phyloP scores from a whole-genome alignment of 2,888 invertebrate species.

The Nasonia oneida region DNA sequence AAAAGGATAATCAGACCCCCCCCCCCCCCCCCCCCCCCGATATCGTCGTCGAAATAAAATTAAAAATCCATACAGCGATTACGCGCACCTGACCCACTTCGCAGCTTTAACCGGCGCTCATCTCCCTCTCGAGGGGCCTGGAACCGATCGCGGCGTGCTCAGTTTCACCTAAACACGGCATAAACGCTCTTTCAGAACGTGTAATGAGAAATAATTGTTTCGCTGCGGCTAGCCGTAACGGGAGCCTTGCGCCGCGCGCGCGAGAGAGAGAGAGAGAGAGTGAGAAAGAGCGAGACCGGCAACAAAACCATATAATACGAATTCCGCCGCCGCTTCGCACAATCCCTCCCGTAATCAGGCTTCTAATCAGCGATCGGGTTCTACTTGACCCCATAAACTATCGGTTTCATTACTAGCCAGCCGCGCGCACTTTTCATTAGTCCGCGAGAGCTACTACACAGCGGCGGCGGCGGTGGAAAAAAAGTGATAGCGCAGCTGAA shows the following conservation, averaged over 20 bases:
- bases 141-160: too few species aligned
- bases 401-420: slow-evolving; percentile 49
- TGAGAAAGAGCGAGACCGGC: neutral
- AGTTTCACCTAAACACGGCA: slow-evolving; percentile 11
- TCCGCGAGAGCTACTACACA: slow-evolving; percentile 12
- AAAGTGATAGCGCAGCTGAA: neutral
- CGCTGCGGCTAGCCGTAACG: neutral
- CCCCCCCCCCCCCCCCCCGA: neutral
- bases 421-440: slow-evolving; percentile 44
- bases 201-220: slow-evolving; percentile 56
- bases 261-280: too few species aligned
- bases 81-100: neutral
- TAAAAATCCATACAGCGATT: neutral
- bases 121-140: too few species aligned
- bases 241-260: neutral
- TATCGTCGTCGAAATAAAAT: slow-evolving; percentile 10
- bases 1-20: neutral
- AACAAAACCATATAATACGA: slow-evolving; percentile 44
- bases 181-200: slow-evolving; percentile 21
- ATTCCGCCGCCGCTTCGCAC: slow-evolving; percentile 51
- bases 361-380: slow-evolving; percentile 56
- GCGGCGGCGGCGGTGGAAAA: neutral
- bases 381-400: slow-evolving; percentile 60
- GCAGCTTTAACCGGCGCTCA: neutral
- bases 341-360: slow-evolving; percentile 53